A percentile compares a stretch with the other conserved stretches of the same genome.
These are phyloP conservation scores for Ceratoteleas bidentatus DNA, from an alignment of 1,140 invertebrate genomes.

Conservation along the genomic window DNA sequence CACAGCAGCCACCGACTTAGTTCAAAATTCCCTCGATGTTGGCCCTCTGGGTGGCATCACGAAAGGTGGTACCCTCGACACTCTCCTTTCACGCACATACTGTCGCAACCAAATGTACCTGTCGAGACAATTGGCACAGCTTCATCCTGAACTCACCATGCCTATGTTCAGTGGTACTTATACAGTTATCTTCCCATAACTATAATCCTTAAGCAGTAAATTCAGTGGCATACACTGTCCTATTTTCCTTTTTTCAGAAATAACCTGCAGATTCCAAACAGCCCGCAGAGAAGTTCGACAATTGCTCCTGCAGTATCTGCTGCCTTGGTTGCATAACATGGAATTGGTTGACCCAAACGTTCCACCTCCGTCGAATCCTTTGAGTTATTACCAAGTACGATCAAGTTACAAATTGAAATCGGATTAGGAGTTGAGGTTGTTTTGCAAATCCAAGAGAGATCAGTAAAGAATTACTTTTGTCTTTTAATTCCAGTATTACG, in stretches of 20 bases:
- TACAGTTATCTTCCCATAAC: constrained; percentile 2
- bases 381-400: too few species aligned
- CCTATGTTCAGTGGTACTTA: constrained; percentile 97
- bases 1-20: constrained; percentile 63
- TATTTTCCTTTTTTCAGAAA: constrained; percentile 86
- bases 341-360: constrained; percentile 98
- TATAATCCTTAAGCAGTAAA: not conserved
- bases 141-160: constrained; percentile 98
- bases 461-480: too few species aligned
- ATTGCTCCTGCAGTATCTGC: constrained; percentile 93
- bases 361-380: constrained; percentile 89
- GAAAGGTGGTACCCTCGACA: constrained; percentile 88
- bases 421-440: too few species aligned
- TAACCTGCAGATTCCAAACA: constrained; percentile 98
- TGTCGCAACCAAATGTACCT: constrained; percentile 95
- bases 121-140: constrained; percentile 93
- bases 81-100: constrained; percentile 91
- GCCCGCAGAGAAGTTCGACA: constrained; percentile 94
- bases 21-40: constrained; percentile 64
- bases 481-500: too few species aligned
- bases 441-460: too few species aligned
- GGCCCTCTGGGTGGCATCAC: constrained; percentile 60
- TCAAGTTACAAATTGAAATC: too few species aligned
- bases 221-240: not conserved
- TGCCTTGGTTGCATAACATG: constrained; percentile 99